Conservation (phyloP, 2,888 invertebrate genomes). For the Rosalia funebris region DNA sequence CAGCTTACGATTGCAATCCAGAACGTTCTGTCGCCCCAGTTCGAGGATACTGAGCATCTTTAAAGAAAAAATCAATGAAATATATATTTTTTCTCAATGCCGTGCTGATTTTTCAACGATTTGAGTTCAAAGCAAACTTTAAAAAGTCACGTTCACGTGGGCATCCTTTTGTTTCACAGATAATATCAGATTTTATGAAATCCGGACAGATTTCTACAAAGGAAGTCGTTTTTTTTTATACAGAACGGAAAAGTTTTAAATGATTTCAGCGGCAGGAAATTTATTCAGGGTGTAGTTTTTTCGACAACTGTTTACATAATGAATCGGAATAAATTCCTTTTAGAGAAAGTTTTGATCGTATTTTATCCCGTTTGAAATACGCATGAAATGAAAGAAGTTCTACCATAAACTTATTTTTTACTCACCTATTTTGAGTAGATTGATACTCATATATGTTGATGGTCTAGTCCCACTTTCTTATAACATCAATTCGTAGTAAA, state of each 20-base stretch:
- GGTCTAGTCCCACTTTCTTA: too few relatives aligned
- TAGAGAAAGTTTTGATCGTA: too few relatives aligned
- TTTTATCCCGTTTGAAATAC: too few relatives aligned
- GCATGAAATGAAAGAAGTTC: too few relatives aligned
- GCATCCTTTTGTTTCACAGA: constrained; percentile 20
- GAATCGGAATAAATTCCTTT: too few relatives aligned
- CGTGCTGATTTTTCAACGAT: constrained; percentile 5
- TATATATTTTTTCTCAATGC: constrained; percentile 6
- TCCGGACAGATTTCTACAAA: constrained; percentile 8
- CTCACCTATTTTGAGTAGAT: too few relatives aligned
- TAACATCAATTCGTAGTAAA: too few relatives aligned
- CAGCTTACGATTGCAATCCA: too few relatives aligned
- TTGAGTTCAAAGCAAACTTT: constrained; percentile 1
- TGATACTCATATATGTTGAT: too few relatives aligned
- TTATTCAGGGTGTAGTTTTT: not conserved
- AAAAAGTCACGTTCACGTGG: constrained; percentile 19
- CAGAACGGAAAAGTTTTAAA: not conserved
- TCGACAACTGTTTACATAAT: not conserved
- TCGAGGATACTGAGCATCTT: too few relatives aligned
- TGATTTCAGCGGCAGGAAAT: not conserved
- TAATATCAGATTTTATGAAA: constrained; percentile 23
- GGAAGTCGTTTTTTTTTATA: constrained; percentile 15
- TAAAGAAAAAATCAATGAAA: not conserved
- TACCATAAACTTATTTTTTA: too few relatives aligned
- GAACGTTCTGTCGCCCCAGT: too few relatives aligned